These are phyloP conservation scores for Chrysodeixis includens DNA, from an alignment of 2,888 invertebrate genomes.

Conservation along the genomic window DNA sequence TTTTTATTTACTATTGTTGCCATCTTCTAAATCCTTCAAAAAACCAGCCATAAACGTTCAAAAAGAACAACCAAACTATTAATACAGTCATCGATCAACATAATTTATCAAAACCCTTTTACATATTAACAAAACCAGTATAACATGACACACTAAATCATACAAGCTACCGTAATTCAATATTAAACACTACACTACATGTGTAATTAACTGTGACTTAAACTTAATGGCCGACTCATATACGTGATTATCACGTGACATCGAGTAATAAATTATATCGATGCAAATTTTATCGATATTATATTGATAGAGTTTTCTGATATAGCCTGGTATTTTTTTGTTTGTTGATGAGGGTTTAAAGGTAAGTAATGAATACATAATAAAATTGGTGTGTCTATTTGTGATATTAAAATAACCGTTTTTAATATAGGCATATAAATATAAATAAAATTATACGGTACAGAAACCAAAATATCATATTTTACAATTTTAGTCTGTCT, in stretches of 20 bases:
- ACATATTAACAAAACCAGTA: slow-evolving; percentile 34
- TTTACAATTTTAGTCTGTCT: no score
- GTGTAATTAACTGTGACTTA: slow-evolving; percentile 64
- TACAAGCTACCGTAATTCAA: slow-evolving; percentile 33
- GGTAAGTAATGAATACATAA: no score
- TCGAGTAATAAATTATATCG: slow-evolving; percentile 43
- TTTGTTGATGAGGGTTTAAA: no score
- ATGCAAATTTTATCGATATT: slow-evolving; percentile 1
- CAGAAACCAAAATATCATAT: no score
- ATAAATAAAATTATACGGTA: no score
- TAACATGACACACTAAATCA: slow-evolving; percentile 41
- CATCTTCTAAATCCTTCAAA: no score
- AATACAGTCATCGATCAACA: not conserved
- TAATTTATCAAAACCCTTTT: slow-evolving; percentile 19
- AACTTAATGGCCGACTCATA: slow-evolving; percentile 80
- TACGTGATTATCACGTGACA: slow-evolving; percentile 60
- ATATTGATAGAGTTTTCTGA: not conserved
- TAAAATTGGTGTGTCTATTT: no score
- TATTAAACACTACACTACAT: slow-evolving; percentile 63
- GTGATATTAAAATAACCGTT: no score
- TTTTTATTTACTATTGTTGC: no score
- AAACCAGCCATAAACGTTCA: no score
- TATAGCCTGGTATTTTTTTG: not conserved
- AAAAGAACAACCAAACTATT: no score
- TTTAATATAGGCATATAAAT: no score